Conservation (phyloP, 2,113 vertebrate genomes). For the Pholis gunnellus region DNA sequence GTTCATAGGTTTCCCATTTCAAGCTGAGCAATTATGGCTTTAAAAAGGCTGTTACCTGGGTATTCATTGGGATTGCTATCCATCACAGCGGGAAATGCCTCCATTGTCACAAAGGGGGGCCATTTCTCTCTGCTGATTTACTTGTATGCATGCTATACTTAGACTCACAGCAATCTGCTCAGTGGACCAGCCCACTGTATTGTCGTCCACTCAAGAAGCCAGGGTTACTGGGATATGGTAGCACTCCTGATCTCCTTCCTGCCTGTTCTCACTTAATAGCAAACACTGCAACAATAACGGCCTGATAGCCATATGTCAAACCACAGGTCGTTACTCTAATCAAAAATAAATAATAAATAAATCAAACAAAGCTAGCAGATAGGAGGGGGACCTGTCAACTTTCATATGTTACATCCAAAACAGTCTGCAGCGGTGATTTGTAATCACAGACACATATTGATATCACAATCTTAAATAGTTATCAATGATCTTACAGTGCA, state of each 20-base stretch:
- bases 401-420: not conserved
- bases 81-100: constrained; percentile 72
- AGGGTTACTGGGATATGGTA: constrained; percentile 66
- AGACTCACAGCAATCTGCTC: constrained; percentile 72
- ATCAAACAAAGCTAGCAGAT: constrained; percentile 4
- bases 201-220: constrained; percentile 73
- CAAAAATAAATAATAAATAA: constrained; percentile 42
- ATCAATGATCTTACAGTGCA: not conserved
- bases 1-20: constrained; percentile 73
- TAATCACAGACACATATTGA: not conserved
- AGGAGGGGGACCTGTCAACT: constrained; percentile 4
- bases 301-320: constrained; percentile 50
- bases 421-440: not conserved
- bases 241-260: constrained; percentile 43
- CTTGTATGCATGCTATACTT: constrained; percentile 77
- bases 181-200: constrained; percentile 49
- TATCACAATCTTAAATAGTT: not conserved
- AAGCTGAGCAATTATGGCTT: constrained; percentile 74
- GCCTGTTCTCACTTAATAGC: constrained; percentile 56
- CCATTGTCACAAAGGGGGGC: constrained; percentile 82
- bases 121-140: constrained; percentile 74
- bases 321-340: constrained; percentile 37
- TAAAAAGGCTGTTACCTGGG: constrained; percentile 79
- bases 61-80: constrained; percentile 77
- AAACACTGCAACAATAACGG: constrained; percentile 50